Conservation (phyloP, 2,113 vertebrate genomes). For the Ammospiza nelsoni region DNA sequence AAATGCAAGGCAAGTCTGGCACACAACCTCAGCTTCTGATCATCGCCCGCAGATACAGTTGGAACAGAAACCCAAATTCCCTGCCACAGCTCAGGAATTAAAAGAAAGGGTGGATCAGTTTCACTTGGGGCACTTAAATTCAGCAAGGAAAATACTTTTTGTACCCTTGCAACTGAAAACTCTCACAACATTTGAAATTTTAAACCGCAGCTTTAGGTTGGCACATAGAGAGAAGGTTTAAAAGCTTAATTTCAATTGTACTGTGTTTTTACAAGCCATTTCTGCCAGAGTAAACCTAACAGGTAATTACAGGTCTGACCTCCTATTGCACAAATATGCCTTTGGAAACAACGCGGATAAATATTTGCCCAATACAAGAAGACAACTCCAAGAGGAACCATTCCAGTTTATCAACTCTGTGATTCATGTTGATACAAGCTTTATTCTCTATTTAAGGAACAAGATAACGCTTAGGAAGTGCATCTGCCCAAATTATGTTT, state of each 20-base stretch:
- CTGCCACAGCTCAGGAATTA: background rate
- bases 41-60: background rate
- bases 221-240: background rate
- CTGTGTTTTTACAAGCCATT: background rate
- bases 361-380: constrained; percentile 56
- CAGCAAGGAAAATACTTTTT: background rate
- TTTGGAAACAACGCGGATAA: constrained; percentile 57
- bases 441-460: constrained; percentile 42
- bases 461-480: constrained; percentile 1
- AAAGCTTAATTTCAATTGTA: background rate
- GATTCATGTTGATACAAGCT: constrained; percentile 56
- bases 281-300: background rate
- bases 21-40: constrained; percentile 8
- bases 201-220: background rate
- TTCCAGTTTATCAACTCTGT: constrained; percentile 68
- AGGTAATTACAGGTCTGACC: constrained; percentile 67
- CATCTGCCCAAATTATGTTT: background rate
- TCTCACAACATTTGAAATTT: background rate
- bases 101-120: background rate
- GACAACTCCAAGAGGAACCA: constrained; percentile 36
- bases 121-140: background rate
- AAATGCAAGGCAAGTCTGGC: constrained; percentile 37
- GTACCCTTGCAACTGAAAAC: background rate
- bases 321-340: constrained; percentile 52
- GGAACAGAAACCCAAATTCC: constrained; percentile 2